Base-by-base conservation (phyloP, 35 echinoderm and acorn worm species). In the Chiridota heheva region DNA sequence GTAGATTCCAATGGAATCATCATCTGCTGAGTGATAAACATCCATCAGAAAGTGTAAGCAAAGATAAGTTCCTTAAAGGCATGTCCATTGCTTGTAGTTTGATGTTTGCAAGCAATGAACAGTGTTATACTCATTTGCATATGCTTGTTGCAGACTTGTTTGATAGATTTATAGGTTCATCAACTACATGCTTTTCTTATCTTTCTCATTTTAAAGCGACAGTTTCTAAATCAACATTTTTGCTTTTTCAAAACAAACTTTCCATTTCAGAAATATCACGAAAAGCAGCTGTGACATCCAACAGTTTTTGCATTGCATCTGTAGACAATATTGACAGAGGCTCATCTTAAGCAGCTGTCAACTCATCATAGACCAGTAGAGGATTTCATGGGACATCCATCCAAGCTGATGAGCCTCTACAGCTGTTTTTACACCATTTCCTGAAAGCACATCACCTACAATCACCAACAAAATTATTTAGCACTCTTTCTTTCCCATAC, bases 381-480 rank as follows among this genome's bases (percentile, higher is more conserved):
- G 76, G 76, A 5, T 80, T 80, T 25, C 42, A 80, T 62, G 76
- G 76, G 1, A 80, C 76, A 15, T 80, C 76, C 41, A 58, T 80
- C 3, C 76, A 80, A 42, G 76, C 76, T 55, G 57, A 61, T 4
- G 76, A 80, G 28, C 76, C 76, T 4, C 18, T 37, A 25, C 55
- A n/a, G n/a, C n/a, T n/a, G n/a, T n/a, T n/a, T n/a, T n/a, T n/a
- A n/a, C n/a, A n/a, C n/a, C n/a, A n/a, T n/a, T n/a, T n/a, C n/a
- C n/a, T n/a, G n/a, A n/a, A n/a, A n/a, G n/a, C n/a, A n/a, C n/a
- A n/a, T n/a, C n/a, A n/a, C n/a, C n/a, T n/a, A n/a, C n/a, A n/a
- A n/a, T n/a, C n/a, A n/a, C n/a, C n/a, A n/a, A n/a, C n/a, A n/a
- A n/a, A n/a, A n/a, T n/a, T n/a, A n/a, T n/a, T n/a, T n/a, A n/a